A percentile compares a stretch with the other conserved stretches of the same genome.
phyloP scores from a whole-genome alignment of 2,113 vertebrate species.

The Ovis aries region DNA sequence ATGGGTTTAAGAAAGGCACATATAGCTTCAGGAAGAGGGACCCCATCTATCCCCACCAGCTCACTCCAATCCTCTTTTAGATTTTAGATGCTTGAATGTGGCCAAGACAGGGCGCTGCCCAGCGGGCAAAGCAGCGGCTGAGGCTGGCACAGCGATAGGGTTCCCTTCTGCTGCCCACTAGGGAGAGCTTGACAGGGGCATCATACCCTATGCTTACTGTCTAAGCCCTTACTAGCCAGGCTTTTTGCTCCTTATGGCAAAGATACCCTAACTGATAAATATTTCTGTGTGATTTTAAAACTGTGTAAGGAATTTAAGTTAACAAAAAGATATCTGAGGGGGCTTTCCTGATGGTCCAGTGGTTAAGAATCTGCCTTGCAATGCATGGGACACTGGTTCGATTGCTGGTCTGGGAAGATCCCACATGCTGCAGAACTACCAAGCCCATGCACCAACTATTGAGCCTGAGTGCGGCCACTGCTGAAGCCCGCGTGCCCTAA shows the following conservation, averaged over 20 bases:
- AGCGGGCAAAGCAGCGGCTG: not conserved
- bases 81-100: not conserved
- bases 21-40: not conserved
- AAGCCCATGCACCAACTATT: not conserved
- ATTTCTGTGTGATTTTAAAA: not conserved
- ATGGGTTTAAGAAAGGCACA: not conserved
- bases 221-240: not conserved
- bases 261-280: not conserved
- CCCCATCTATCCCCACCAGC: accelerated
- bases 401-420: not conserved
- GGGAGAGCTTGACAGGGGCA: accelerated
- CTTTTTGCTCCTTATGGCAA: not conserved
- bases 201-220: not conserved
- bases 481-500: not conserved
- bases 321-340: not conserved
- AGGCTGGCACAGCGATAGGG: not conserved
- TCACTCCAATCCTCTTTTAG: not conserved
- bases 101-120: not conserved
- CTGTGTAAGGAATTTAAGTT: not conserved
- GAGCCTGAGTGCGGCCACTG: not conserved
- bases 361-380: not conserved
- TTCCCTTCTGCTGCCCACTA: not conserved
- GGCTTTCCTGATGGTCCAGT: not conserved
- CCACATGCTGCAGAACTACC: not conserved
- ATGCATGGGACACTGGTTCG: not conserved